These are phyloP conservation scores for Rhamnusium bicolor DNA, from an alignment of 2,888 invertebrate genomes.

Conservation along the genomic window DNA sequence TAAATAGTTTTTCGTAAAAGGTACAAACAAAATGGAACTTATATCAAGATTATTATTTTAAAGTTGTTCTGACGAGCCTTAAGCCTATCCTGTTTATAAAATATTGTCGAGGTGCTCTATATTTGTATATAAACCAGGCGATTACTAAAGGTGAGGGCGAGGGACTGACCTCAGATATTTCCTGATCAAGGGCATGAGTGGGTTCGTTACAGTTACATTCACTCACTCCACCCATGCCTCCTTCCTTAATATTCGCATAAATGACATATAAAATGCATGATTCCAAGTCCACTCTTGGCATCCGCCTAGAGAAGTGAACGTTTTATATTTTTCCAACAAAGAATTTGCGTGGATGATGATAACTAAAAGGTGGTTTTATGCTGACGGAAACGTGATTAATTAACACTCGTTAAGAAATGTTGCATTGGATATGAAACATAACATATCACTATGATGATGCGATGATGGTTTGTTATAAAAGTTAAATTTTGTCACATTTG, in stretches of 20 bases:
- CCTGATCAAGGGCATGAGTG: conserved; percentile 57
- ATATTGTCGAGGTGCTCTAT: background rate
- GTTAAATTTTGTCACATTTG: too few species aligned
- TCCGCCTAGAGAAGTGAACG: conserved; percentile 43
- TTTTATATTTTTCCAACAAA: conserved; percentile 33
- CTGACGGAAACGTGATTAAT: conserved; percentile 25
- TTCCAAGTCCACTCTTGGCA: conserved; percentile 5
- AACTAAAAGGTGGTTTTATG: background rate
- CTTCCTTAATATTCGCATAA: conserved; percentile 30
- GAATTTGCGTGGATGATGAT: conserved; percentile 44
- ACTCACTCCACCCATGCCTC: conserved; percentile 57
- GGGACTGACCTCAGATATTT: conserved; percentile 77
- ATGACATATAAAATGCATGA: conserved; percentile 23
- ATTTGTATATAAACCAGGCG: background rate
- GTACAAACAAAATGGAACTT: too few species aligned
- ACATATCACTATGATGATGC: too few species aligned
- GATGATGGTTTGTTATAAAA: too few species aligned
- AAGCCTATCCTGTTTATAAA: background rate
- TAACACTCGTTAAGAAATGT: background rate
- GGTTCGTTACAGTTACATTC: conserved; percentile 63
- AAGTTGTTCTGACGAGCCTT: too few species aligned
- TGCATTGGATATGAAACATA: background rate
- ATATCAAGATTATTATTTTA: too few species aligned
- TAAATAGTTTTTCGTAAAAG: too few species aligned
- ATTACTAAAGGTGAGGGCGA: conserved; percentile 60